phyloP scores from a whole-genome alignment of 2,888 invertebrate genomes.

The Plebejus argus region DNA sequence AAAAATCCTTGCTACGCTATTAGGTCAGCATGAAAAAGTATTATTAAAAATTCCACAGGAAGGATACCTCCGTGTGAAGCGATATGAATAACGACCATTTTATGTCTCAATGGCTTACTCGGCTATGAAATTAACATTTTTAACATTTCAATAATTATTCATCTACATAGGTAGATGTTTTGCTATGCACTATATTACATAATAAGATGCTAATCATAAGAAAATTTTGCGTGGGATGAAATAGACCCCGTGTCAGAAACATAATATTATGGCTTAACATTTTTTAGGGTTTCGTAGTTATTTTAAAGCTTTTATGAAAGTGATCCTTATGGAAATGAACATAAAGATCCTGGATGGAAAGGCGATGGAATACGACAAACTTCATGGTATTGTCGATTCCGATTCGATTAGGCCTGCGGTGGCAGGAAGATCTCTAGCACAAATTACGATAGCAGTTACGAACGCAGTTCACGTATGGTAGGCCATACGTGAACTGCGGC shows the following conservation, averaged over 20 bases:
- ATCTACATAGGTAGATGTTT: background rate
- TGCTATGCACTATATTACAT: too few species aligned
- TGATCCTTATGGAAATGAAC: too few species aligned
- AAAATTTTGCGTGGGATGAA: too few species aligned
- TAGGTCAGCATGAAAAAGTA: constrained; percentile 15
- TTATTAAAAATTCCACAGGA: constrained; percentile 29
- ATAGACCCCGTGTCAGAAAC: too few species aligned
- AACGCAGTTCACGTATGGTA: too few species aligned
- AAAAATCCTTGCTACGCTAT: constrained; percentile 1
- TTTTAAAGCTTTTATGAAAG: too few species aligned
- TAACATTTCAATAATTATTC: background rate
- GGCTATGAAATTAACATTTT: background rate
- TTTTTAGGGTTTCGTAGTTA: too few species aligned
- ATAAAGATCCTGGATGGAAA: too few species aligned
- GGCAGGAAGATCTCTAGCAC: background rate
- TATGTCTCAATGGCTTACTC: background rate
- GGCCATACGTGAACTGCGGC: background rate
- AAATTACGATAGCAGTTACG: too few species aligned
- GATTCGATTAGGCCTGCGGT: background rate
- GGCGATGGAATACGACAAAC: background rate
- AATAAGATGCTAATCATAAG: too few species aligned
- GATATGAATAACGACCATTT: constrained; percentile 5
- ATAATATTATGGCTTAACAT: too few species aligned
- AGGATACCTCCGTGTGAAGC: constrained; percentile 4
- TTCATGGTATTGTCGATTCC: background rate